phyloP scores from a whole-genome alignment of 1,140 invertebrate species.

The Epicauta chinensis region DNA sequence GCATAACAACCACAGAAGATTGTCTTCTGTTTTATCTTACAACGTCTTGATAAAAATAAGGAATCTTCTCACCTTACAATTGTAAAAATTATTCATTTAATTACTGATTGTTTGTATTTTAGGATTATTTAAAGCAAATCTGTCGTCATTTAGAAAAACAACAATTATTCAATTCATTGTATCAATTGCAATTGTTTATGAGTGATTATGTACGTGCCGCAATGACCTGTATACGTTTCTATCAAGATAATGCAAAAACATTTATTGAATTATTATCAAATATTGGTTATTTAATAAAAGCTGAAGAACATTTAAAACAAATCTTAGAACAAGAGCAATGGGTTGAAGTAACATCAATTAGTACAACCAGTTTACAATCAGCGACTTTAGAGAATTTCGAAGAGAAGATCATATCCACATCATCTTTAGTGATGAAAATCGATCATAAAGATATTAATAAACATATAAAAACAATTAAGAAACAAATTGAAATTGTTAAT shows the following conservation, averaged over 20 bases:
- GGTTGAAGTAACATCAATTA: constrained; percentile 39
- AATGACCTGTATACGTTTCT: constrained; percentile 68
- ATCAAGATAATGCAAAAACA: constrained; percentile 49
- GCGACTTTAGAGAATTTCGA: constrained; percentile 39
- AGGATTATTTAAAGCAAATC: constrained; percentile 57
- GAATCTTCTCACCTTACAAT: too few relatives aligned
- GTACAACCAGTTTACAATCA: background rate
- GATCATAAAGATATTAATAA: constrained; percentile 59
- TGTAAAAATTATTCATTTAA: background rate
- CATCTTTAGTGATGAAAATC: constrained; percentile 54
- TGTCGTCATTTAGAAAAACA: constrained; percentile 60
- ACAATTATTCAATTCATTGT: constrained; percentile 57
- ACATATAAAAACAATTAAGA: constrained; percentile 61
- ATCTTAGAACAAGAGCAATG: constrained; percentile 44
- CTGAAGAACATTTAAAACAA: constrained; percentile 56
- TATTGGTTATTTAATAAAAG: constrained; percentile 51
- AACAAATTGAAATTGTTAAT: constrained; percentile 62
- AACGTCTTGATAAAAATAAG: too few relatives aligned
- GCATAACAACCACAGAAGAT: too few relatives aligned
- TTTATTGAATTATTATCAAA: constrained; percentile 52
- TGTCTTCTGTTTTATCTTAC: too few relatives aligned
- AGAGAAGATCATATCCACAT: constrained; percentile 39
- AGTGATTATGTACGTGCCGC: constrained; percentile 63
- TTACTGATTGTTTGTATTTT: constrained; percentile 21
- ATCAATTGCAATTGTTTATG: constrained; percentile 61